Evolutionary conservation across 1,140 invertebrate species (phyloP).

Genomic region (Euwallacea similis): DNA sequence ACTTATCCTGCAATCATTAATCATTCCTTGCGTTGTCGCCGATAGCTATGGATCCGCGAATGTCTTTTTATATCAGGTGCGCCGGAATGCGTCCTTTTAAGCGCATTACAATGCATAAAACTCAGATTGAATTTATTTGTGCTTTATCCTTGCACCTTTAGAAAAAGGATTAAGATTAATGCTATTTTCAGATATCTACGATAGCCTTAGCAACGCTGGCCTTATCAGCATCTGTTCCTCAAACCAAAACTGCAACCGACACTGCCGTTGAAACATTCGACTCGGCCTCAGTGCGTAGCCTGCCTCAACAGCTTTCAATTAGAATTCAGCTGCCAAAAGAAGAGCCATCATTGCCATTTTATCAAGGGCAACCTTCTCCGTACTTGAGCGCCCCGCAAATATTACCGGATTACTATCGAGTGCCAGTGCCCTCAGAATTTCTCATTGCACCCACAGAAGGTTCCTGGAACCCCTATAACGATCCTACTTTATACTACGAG

Average conservation of each 20-base stretch:
- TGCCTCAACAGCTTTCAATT: slow-evolving; percentile 37
- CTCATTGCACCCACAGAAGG: slow-evolving; percentile 45
- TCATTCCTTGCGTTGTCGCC: no score
- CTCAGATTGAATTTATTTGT: no score
- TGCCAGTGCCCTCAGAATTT: slow-evolving; percentile 47
- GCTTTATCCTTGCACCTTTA: no score
- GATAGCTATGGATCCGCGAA: no score
- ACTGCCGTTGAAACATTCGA: slow-evolving; percentile 31
- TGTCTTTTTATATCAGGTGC: no score
- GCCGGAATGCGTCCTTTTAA: no score
- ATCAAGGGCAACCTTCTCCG: slow-evolving; percentile 41
- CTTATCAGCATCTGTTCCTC: not conserved
- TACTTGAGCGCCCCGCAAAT: slow-evolving; percentile 42
- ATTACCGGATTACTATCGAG: slow-evolving; percentile 42
- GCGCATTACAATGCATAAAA: no score
- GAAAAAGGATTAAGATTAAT: no score
- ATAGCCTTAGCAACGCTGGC: slow-evolving; percentile 29
- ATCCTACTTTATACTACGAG: slow-evolving; percentile 50
- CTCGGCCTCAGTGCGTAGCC: slow-evolving; percentile 28
- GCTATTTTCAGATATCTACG: slow-evolving; percentile 36
- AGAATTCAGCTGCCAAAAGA: slow-evolving; percentile 44
- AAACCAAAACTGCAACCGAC: slow-evolving; percentile 14
- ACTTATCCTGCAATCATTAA: no score
- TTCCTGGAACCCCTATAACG: slow-evolving; percentile 51
- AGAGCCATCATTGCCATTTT: slow-evolving; percentile 43